Evolutionary conservation across 2,113 vertebrate genomes (phyloP).

Genomic region (Prolemur simus): DNA sequence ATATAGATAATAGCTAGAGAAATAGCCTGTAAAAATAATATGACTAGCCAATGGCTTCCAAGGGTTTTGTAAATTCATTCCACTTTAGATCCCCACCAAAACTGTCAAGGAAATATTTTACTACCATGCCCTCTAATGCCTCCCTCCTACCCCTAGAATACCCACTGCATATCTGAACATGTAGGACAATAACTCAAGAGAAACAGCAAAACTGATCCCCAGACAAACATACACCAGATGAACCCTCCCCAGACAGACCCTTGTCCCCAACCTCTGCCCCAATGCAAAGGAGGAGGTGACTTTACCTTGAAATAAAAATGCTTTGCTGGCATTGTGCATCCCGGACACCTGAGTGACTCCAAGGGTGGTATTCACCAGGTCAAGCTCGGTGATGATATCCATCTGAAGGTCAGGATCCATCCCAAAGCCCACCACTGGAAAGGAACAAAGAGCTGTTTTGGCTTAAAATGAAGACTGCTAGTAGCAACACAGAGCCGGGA

Average conservation of each 20-base stretch:
- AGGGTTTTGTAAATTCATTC: not conserved
- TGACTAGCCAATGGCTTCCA: not conserved
- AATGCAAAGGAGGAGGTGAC: not conserved
- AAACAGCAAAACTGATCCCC: not conserved
- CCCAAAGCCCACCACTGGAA: conserved; percentile 90
- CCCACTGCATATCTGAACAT: not conserved
- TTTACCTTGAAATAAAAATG: conserved; percentile 96
- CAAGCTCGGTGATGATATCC: conserved; percentile 93
- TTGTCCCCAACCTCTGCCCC: not conserved
- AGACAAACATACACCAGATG: not conserved
- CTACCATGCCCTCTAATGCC: not conserved
- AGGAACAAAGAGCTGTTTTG: conserved; percentile 63
- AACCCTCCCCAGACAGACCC: not conserved
- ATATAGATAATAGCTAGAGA: not conserved
- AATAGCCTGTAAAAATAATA: not conserved
- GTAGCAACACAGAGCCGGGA: not conserved
- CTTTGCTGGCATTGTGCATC: conserved; percentile 95
- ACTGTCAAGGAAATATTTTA: not conserved
- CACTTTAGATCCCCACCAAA: not conserved
- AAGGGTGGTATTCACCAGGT: conserved; percentile 91
- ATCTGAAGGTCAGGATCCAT: conserved; percentile 93
- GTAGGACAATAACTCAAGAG: not conserved
- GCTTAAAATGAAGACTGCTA: conserved; percentile 54
- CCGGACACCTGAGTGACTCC: conserved; percentile 95
- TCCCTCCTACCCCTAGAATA: not conserved